Evolutionary conservation across 2,113 vertebrate species (phyloP).

Genomic region (Podarcis cretensis): DNA sequence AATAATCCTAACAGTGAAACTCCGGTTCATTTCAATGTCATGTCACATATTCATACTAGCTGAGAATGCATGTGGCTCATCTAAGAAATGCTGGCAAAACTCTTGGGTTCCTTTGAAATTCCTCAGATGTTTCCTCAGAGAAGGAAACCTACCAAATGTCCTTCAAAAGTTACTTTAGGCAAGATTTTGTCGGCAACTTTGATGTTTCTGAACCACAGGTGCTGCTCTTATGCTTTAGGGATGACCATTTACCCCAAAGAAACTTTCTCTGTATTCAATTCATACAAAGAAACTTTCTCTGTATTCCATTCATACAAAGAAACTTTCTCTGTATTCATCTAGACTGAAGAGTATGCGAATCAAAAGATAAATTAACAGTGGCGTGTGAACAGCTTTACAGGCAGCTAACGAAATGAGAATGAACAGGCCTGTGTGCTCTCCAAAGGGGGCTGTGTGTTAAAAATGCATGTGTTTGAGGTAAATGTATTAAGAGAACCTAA

Average conservation of each 20-base stretch:
- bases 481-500: conserved; percentile 53
- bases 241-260: background rate
- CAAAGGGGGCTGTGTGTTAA: conserved; percentile 9
- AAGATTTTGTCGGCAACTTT: background rate
- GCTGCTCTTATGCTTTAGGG: conserved; percentile 7
- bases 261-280: conserved; percentile 9
- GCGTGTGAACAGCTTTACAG: conserved; percentile 35
- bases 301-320: conserved; percentile 4
- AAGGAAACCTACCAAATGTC: background rate
- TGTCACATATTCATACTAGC: background rate
- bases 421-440: conserved; percentile 13
- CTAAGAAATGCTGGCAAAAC: background rate
- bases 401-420: conserved; percentile 42
- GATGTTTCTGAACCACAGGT: background rate
- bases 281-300: background rate
- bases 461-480: conserved; percentile 43
- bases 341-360: conserved; percentile 35
- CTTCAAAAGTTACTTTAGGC: background rate
- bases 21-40: background rate
- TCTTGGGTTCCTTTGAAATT: background rate
- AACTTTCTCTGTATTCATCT: conserved; percentile 26
- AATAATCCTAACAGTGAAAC: background rate
- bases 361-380: conserved; percentile 45
- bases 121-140: background rate
- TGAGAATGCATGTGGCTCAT: too few relatives aligned